phyloP scores from a whole-genome alignment of 23 tunicate species.

The Halocynthia roretzi region DNA sequence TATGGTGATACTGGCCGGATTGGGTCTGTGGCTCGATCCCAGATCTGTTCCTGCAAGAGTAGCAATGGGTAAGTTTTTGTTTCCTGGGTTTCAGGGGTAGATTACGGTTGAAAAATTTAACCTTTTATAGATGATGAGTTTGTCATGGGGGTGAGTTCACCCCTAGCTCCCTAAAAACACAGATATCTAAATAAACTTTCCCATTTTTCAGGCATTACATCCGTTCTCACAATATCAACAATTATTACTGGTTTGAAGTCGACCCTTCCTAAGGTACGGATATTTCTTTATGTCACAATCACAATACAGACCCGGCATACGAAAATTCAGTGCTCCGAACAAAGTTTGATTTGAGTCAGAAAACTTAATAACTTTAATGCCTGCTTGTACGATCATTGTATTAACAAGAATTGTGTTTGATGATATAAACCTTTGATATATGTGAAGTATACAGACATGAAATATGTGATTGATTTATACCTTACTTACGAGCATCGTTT shows the following conservation, averaged over 20 bases:
- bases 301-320: neutral
- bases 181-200: neutral
- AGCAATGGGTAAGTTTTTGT: constrained; percentile 60
- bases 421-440: no score
- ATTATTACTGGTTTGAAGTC: constrained; percentile 81
- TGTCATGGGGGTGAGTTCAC: no score
- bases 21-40: constrained; percentile 94
- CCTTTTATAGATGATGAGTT: no score
- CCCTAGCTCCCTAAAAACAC: no score
- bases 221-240: constrained; percentile 80
- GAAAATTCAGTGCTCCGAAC: no score
- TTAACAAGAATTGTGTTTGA: no score
- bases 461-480: no score
- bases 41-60: constrained; percentile 94
- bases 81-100: neutral
- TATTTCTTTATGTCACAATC: neutral
- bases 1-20: constrained; percentile 87
- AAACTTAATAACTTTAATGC: no score
- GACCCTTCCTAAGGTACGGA: constrained; percentile 68
- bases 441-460: no score
- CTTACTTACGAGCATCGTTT: no score
- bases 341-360: neutral
- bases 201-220: constrained; percentile 57
- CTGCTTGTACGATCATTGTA: no score
- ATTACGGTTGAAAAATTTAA: neutral